These are phyloP conservation scores for Idris sp. DNA, from an alignment of 1,140 invertebrate genomes.

Conservation along the genomic window DNA sequence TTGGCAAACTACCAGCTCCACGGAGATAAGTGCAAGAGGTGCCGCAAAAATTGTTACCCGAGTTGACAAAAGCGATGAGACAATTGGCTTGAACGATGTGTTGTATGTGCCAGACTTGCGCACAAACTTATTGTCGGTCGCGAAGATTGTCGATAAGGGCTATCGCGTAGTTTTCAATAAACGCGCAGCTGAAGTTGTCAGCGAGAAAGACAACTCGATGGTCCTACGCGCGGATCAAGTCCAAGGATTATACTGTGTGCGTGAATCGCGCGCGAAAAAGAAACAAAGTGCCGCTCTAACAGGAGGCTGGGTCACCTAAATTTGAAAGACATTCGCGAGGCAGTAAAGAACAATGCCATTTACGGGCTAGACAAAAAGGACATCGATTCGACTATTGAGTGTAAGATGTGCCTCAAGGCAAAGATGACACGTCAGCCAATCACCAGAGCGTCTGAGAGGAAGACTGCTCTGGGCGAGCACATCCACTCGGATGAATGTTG, in stretches of 20 bases:
- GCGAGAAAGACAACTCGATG: not conserved
- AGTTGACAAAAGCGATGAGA: not conserved
- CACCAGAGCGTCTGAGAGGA: constrained; percentile 1
- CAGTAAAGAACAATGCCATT: not conserved
- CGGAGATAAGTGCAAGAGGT: not conserved
- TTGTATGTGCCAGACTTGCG: not conserved
- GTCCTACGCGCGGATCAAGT: not conserved
- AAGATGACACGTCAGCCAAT: not conserved
- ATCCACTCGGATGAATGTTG: constrained; percentile 28
- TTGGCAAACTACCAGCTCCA: not conserved
- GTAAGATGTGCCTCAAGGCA: not conserved
- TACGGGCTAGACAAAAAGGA: not conserved
- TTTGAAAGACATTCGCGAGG: not conserved
- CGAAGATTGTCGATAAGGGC: not conserved
- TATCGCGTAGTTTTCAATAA: not conserved
- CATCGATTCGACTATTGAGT: not conserved
- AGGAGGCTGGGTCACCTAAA: not conserved
- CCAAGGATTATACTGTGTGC: not conserved
- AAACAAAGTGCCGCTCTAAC: not conserved
- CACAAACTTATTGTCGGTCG: not conserved
- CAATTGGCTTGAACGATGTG: not conserved
- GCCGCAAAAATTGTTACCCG: not conserved
- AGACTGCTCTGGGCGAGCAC: constrained; percentile 15
- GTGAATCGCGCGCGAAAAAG: not conserved
- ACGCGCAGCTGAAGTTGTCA: not conserved